Conservation (phyloP, 2,888 invertebrate species). For the Hemithea aestivaria region DNA sequence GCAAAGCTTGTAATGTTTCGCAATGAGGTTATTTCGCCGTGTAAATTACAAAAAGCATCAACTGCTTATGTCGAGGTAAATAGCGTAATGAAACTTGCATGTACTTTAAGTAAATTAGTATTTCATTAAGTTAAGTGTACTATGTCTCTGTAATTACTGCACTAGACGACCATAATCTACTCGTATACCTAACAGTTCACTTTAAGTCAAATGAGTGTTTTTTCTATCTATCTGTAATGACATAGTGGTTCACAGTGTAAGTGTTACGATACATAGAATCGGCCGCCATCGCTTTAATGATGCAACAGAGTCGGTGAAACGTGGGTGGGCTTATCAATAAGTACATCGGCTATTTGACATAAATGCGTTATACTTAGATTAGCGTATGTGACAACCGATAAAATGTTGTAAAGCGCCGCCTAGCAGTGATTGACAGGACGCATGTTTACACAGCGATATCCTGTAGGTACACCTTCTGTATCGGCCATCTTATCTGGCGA, state of each 20-base stretch:
- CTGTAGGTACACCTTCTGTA: constrained; percentile 61
- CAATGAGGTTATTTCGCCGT: no score
- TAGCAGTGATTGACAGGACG: constrained; percentile 70
- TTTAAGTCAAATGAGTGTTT: constrained; percentile 41
- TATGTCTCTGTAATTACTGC: constrained; percentile 21
- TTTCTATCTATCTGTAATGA: constrained; percentile 45
- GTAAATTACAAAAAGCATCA: no score
- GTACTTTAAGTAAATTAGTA: constrained; percentile 26
- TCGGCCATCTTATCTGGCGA: constrained; percentile 59
- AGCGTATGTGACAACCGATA: constrained; percentile 72
- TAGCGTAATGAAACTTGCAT: constrained; percentile 21
- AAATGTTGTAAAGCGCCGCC: constrained; percentile 74
- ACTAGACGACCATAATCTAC: neutral
- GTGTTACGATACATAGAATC: constrained; percentile 37
- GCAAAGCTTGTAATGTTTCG: no score
- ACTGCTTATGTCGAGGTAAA: constrained; percentile 26
- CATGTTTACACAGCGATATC: constrained; percentile 69
- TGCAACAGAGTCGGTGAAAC: constrained; percentile 56
- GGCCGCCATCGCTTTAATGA: constrained; percentile 58
- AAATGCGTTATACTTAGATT: constrained; percentile 77
- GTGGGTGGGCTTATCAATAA: constrained; percentile 74
- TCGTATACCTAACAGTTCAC: no score
- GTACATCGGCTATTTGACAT: constrained; percentile 73
- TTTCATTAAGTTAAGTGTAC: constrained; percentile 26
- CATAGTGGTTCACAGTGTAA: constrained; percentile 34